A percentile compares a stretch with the other conserved stretches of the same genome.
These are phyloP conservation scores for Boloria selene DNA, from an alignment of 2,888 invertebrate species.

Conservation along the genomic window DNA sequence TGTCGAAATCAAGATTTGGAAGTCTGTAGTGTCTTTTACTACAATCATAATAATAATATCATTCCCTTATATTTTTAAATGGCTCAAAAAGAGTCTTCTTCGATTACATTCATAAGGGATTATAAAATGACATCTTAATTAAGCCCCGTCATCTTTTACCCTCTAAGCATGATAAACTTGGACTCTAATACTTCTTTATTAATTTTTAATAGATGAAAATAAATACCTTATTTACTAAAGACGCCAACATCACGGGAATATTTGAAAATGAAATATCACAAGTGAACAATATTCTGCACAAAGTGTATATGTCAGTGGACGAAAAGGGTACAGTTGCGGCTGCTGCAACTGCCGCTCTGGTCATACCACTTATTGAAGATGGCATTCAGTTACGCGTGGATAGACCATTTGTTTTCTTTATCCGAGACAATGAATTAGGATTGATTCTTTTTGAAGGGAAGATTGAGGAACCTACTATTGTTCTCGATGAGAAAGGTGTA, in stretches of 20 bases:
- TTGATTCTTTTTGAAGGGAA: conserved; percentile 85
- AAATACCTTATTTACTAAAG: conserved; percentile 76
- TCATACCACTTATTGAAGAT: conserved; percentile 84
- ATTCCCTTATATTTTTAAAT: too few species aligned
- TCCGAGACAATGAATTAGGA: conserved; percentile 79
- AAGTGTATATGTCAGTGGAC: conserved; percentile 84
- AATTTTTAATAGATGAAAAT: conserved; percentile 78
- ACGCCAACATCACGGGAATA: conserved; percentile 83
- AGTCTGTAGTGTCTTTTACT: too few species aligned
- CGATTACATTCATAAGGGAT: too few species aligned
- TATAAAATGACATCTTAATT: too few species aligned
- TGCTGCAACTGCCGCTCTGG: conserved; percentile 81
- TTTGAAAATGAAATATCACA: conserved; percentile 62
- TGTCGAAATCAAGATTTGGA: too few species aligned
- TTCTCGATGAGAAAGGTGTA: conserved; percentile 39
- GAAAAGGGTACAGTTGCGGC: conserved; percentile 86
- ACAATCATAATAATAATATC: too few species aligned
- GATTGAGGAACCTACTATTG: conserved; percentile 72
- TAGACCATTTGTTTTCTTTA: conserved; percentile 85
- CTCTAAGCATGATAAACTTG: too few species aligned
- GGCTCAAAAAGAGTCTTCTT: too few species aligned
- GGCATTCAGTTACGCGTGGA: conserved; percentile 78
- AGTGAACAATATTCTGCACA: conserved; percentile 83
- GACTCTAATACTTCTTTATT: neutral
- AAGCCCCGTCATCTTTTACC: too few species aligned